These are phyloP conservation scores for Homarus gammarus DNA, from an alignment of 2,888 invertebrate genomes.

Conservation along the genomic window DNA sequence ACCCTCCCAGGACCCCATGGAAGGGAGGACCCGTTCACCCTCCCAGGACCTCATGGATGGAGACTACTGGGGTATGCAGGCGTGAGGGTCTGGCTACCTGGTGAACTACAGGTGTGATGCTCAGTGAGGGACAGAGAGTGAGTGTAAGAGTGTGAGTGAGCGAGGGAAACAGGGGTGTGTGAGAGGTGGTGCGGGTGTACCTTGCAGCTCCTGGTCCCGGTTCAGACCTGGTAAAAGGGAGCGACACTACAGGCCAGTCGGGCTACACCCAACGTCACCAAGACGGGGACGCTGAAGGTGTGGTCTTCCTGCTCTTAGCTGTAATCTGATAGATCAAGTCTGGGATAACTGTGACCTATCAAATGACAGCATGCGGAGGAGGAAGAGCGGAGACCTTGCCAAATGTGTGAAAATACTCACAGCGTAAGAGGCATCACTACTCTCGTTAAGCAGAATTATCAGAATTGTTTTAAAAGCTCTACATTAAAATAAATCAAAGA, in stretches of 20 bases:
- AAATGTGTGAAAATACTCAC: conserved; percentile 31
- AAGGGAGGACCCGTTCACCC: no score
- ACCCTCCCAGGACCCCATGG: no score
- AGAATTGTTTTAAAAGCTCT: conserved; percentile 10
- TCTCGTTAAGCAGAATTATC: conserved; percentile 27
- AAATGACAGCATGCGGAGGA: conserved; percentile 2
- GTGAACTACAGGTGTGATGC: no score
- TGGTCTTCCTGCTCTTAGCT: conserved; percentile 9
- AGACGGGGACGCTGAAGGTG: background rate
- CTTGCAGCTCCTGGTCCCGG: conserved; percentile 74
- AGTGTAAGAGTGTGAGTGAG: background rate
- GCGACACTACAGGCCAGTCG: conserved; percentile 43
- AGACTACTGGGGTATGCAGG: no score
- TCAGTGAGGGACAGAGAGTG: background rate
- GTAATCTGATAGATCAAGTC: conserved; percentile 20
- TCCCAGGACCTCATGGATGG: no score
- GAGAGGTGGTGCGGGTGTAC: conserved; percentile 49
- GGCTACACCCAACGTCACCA: background rate
- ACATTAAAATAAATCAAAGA: conserved; percentile 7
- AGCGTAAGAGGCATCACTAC: conserved; percentile 38
- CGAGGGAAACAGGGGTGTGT: background rate
- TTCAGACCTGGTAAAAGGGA: conserved; percentile 71
- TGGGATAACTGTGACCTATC: background rate
- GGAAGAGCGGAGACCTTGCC: background rate
- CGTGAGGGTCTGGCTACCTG: background rate